Conservation (phyloP, 2,888 invertebrate species). For the Prosapia bicincta region DNA sequence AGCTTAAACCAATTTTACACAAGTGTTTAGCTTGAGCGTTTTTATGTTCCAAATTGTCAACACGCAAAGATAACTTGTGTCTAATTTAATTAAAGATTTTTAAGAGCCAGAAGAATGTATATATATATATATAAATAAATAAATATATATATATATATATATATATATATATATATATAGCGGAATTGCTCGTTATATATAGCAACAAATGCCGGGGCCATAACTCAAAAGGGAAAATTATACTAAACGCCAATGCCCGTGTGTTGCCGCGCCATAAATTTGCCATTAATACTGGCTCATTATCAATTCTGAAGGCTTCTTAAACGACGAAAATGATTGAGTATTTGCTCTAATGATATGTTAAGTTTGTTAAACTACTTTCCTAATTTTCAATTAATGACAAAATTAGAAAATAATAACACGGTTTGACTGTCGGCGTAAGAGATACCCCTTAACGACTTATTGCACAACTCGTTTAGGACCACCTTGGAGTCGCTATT, state of each 20-base stretch:
- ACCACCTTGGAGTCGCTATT: not conserved
- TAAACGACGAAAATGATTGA: not conserved
- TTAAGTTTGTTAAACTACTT: not conserved
- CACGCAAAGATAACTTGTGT: no score
- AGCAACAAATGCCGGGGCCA: no score
- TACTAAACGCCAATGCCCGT: not conserved
- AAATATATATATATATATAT: no score
- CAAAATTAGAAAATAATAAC: not conserved
- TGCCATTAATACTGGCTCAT: not conserved
- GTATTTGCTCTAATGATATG: not conserved
- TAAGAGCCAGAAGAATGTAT: no score
- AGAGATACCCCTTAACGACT: not conserved
- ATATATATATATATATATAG: no score
- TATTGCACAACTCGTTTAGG: not conserved
- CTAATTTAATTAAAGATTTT: no score
- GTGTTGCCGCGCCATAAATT: slow-evolving; percentile 2
- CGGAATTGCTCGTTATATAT: no score
- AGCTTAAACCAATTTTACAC: no score
- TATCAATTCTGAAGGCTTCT: not conserved
- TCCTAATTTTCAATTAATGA: not conserved
- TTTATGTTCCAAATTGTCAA: no score
- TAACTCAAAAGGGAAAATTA: not conserved
- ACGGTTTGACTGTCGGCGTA: not conserved
- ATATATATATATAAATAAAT: no score
- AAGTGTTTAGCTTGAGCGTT: no score